Percentiles rank a stretch among this genome's conserved stretches.
Evolutionary conservation across 2,797 vertebrate species (phyloP).

Genomic region (Anguilla marmorata): DNA sequence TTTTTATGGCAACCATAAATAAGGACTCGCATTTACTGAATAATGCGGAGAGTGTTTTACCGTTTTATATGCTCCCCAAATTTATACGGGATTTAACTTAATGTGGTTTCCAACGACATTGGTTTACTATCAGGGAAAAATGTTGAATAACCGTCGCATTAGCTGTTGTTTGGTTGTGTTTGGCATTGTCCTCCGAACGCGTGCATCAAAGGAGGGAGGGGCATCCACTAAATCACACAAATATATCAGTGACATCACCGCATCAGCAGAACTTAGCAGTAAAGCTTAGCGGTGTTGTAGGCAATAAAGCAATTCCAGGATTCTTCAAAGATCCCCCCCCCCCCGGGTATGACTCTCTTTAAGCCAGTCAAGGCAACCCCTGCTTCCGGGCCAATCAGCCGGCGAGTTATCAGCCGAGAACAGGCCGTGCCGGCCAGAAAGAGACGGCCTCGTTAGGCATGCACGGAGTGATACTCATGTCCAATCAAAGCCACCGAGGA

Average conservation of each 20-base stretch:
- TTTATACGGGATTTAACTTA: neutral
- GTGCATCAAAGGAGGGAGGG: neutral
- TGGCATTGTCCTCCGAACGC: neutral
- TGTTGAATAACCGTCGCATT: neutral
- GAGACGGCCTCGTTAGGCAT: neutral
- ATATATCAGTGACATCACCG: neutral
- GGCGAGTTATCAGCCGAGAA: neutral
- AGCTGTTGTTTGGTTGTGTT: neutral
- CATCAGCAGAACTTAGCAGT: neutral
- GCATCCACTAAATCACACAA: neutral
- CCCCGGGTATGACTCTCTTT: neutral
- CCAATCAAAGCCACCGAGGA: neutral
- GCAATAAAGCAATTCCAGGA: neutral
- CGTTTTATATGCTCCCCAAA: neutral
- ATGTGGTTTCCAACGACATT: neutral
- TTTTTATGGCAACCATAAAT: constrained; percentile 2
- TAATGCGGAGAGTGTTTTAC: neutral
- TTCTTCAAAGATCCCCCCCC: neutral
- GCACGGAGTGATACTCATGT: neutral
- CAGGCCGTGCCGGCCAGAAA: neutral
- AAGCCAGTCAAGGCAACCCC: neutral
- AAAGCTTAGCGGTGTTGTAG: neutral
- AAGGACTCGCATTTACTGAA: neutral
- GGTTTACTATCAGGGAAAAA: neutral
- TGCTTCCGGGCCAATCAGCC: neutral